These are phyloP conservation scores for Saxidomus purpurata DNA, from an alignment of 1,140 invertebrate genomes.

Conservation along the genomic window DNA sequence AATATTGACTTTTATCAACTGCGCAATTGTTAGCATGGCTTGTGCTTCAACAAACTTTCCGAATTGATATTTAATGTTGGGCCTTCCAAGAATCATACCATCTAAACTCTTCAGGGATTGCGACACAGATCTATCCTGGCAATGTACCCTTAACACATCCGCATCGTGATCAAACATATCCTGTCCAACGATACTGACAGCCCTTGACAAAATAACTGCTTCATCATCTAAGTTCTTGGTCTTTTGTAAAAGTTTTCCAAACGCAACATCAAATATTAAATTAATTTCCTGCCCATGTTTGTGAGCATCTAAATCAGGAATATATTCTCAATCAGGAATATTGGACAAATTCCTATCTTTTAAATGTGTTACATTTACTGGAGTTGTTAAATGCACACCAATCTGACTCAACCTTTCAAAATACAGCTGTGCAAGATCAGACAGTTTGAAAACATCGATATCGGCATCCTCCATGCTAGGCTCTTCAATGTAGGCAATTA, in stretches of 20 bases:
- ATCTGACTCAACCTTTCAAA: not conserved
- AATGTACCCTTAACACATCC: not conserved
- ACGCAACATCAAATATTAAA: too few species aligned
- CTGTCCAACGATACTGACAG: not conserved
- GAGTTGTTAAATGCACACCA: not conserved
- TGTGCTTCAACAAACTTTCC: not conserved
- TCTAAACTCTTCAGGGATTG: not conserved
- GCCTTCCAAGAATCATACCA: not conserved
- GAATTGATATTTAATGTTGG: slow-evolving; percentile 1
- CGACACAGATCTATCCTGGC: not conserved
- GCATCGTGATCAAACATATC: not conserved
- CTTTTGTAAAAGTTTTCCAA: too few species aligned
- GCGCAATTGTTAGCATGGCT: not conserved
- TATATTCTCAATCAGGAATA: too few species aligned
- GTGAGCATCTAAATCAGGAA: too few species aligned
- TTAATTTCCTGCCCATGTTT: too few species aligned
- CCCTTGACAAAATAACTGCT: not conserved
- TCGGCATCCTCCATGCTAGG: not conserved
- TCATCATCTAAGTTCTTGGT: too few species aligned
- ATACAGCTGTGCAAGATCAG: not conserved
- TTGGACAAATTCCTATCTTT: too few species aligned
- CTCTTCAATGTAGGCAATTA: not conserved
- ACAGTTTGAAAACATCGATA: not conserved
- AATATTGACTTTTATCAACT: not conserved
- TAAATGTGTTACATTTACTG: slow-evolving; percentile 3